phyloP scores from a whole-genome alignment of 2,797 vertebrate species.

The Pipistrellus kuhlii region DNA sequence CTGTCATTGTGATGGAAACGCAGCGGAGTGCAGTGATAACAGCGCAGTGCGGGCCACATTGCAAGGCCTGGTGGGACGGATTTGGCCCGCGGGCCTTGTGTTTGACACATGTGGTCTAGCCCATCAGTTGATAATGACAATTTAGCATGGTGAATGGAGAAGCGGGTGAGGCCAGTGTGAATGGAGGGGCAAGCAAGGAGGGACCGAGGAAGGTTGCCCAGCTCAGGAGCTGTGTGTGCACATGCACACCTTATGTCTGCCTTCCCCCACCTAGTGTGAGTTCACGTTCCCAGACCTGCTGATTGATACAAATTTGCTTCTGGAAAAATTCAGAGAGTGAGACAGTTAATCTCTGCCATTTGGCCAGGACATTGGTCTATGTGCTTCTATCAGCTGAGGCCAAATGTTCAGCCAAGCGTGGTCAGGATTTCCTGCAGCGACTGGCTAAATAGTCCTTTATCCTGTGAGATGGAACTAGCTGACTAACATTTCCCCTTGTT shows the following conservation, averaged over 20 bases:
- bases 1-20: no score
- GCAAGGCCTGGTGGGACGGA: no score
- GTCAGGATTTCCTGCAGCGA: conserved; percentile 56
- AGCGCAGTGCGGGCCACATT: no score
- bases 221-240: fast-evolving
- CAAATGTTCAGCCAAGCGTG: conserved; percentile 6
- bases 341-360: background rate
- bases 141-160: background rate
- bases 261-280: background rate
- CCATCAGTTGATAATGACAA: fast-evolving
- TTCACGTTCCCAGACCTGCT: background rate
- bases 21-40: no score
- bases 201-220: fast-evolving
- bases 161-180: fast-evolving
- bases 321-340: background rate
- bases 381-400: background rate
- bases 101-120: no score
- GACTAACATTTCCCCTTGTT: background rate
- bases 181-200: no score
- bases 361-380: background rate
- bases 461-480: background rate
- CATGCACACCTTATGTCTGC: fast-evolving
- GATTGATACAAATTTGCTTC: background rate
- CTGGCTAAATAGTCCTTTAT: background rate
- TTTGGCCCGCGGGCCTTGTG: no score